Evolutionary conservation across 2,113 vertebrate genomes (phyloP).

Genomic region (Tachysurus fulvidraco): DNA sequence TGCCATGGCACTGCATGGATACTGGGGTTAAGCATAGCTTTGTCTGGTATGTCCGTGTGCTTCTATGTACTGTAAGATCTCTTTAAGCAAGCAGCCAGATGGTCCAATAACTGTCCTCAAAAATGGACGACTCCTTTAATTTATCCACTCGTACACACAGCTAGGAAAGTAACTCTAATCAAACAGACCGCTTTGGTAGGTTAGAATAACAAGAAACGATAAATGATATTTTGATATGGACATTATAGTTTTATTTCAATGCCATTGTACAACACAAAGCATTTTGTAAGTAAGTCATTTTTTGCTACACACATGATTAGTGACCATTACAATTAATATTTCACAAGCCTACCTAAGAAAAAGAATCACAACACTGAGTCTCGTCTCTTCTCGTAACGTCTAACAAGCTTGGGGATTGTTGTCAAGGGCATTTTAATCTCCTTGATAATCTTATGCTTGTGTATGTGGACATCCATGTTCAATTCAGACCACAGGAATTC

Average conservation of each 20-base stretch:
- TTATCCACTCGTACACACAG: not conserved
- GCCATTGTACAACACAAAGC: no score
- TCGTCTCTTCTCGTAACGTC: not conserved
- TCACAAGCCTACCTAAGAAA: not conserved
- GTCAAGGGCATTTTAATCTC: not conserved
- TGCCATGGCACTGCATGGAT: not conserved
- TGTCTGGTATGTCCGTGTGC: not conserved
- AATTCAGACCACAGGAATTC: not conserved
- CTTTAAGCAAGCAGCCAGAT: not conserved
- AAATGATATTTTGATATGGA: not conserved
- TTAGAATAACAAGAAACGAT: not conserved
- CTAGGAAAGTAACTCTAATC: not conserved
- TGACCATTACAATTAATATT: not conserved
- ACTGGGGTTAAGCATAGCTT: not conserved
- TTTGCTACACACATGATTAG: not conserved
- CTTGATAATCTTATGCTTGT: not conserved
- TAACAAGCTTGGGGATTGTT: not conserved
- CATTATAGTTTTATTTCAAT: no score
- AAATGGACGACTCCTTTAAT: not conserved
- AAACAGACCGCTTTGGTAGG: not conserved
- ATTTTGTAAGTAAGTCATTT: not conserved
- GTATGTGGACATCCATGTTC: not conserved
- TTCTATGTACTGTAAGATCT: not conserved
- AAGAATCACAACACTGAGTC: not conserved
- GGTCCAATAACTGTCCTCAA: constrained; percentile 3